These are phyloP conservation scores for Formica selysi DNA, from an alignment of 1,140 invertebrate genomes.

Conservation along the genomic window DNA sequence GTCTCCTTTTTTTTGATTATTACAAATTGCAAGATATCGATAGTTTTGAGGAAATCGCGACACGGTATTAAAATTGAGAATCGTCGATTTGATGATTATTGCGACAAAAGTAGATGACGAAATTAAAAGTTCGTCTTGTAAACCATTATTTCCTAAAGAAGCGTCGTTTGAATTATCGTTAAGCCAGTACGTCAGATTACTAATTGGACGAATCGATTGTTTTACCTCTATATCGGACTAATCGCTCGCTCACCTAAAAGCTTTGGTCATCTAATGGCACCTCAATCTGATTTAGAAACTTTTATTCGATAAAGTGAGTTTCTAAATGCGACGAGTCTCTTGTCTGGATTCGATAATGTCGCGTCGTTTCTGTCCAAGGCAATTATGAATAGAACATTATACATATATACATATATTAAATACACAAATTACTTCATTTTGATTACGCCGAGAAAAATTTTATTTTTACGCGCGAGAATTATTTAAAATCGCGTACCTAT, in stretches of 20 bases:
- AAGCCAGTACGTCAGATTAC: slow-evolving; percentile 64
- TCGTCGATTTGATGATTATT: not conserved
- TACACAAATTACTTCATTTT: slow-evolving; percentile 1
- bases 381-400: slow-evolving; percentile 53
- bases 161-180: slow-evolving; percentile 6
- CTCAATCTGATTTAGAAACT: slow-evolving; percentile 70
- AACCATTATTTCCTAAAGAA: not conserved
- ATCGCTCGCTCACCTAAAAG: slow-evolving; percentile 66
- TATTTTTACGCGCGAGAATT: slow-evolving; percentile 7
- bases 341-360: slow-evolving; percentile 13
- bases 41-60: no score
- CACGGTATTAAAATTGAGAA: not conserved
- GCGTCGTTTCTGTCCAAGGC: slow-evolving; percentile 10
- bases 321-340: slow-evolving; percentile 20
- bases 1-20: not conserved
- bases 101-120: not conserved
- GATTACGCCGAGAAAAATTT: not conserved
- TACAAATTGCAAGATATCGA: not conserved
- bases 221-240: slow-evolving; percentile 54
- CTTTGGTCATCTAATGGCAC: slow-evolving; percentile 63
- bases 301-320: slow-evolving; percentile 71
- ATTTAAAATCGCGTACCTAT: not conserved
- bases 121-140: slow-evolving; percentile 7
- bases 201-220: slow-evolving; percentile 78
- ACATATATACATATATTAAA: not conserved